Evolutionary conservation across 2,888 invertebrate species (phyloP), one percentile per base, ranked within the genome.

Genomic region (Spisula subtruncata): DNA sequence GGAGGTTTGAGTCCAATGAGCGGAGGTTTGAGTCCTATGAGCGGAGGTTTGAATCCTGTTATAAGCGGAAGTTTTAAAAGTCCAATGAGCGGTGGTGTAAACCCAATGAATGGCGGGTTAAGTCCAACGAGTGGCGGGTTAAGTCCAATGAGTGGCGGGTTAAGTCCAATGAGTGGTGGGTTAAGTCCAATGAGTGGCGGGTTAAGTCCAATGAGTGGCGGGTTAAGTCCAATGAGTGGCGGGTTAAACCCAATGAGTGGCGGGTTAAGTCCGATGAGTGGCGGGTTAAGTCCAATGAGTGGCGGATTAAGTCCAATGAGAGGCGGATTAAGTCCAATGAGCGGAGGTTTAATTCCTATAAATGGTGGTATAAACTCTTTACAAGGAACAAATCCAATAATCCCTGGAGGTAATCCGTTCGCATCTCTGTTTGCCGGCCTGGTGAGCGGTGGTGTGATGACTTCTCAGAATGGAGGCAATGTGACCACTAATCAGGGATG

Each of bases 311-410:
- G 89, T 83, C 92, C 91, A 0, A 91, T 92, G 87, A n/a, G 35
- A 2, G 18, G 14, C 14, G 88, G 88, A 16, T 89, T 92, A 87
- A 91, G 90, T 82, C 93, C 93, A 5, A 92, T 93, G 89, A 20
- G 48, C n/a, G n/a, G n/a, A n/a, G n/a, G n/a, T n/a, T n/a, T n/a
- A n/a, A n/a, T n/a, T n/a, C n/a, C n/a, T n/a, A n/a, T n/a, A n/a
- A n/a, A n/a, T 20, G 41, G 41, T 5, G 41, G 41, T 41, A 5
- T 41, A 8, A 41, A 41, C 41, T 8, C 41, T 41, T 2, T 41
- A 41, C 41, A 41, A 41, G 41, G 41, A 41, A 41, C 41, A 2
- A 41, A 41, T 41, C 41, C 2, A 8, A 41, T 41, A 8, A 8
- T 41, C 8, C 71, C 71, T 5, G 83, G 83, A 18, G 35, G 51